Percentiles rank a stretch among this genome's conserved stretches.
Evolutionary conservation across 2,888 invertebrate species (phyloP).

Genomic region (Erannis defoliaria): DNA sequence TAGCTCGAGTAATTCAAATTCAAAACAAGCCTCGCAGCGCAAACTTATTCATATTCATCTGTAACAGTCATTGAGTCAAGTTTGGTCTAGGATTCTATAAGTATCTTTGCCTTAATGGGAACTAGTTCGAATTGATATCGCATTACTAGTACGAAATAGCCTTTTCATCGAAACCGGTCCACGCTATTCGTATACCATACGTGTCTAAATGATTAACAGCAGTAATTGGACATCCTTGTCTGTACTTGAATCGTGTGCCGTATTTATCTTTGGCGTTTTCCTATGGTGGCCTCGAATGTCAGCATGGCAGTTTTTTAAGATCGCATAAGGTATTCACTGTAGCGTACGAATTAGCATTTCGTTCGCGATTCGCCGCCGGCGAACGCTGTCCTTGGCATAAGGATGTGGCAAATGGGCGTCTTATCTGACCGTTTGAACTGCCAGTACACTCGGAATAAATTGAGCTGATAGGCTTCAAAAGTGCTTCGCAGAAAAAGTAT

Average conservation of each 20-base stretch:
- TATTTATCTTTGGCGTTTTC: constrained; percentile 67
- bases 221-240: constrained; percentile 58
- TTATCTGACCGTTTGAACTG: constrained; percentile 68
- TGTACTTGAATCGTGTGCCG: constrained; percentile 51
- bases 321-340: constrained; percentile 79
- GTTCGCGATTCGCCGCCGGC: constrained; percentile 68
- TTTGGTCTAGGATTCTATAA: background rate
- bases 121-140: constrained; percentile 12
- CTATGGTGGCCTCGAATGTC: constrained; percentile 54
- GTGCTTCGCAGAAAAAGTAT: constrained; percentile 47
- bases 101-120: constrained; percentile 2
- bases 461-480: constrained; percentile 44
- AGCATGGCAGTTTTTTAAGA: constrained; percentile 65
- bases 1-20: constrained; percentile 29
- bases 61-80: background rate
- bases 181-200: constrained; percentile 42
- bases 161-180: constrained; percentile 44
- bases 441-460: constrained; percentile 53
- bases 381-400: constrained; percentile 80
- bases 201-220: constrained; percentile 59
- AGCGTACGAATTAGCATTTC: constrained; percentile 80
- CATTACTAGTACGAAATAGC: constrained; percentile 13
- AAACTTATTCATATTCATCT: background rate
- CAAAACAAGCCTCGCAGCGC: constrained; percentile 12
- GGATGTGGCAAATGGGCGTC: constrained; percentile 75